Evolutionary conservation across 2,113 vertebrate genomes (phyloP), one percentile per base, ranked within the genome.

Genomic region (Malurus elegans): DNA sequence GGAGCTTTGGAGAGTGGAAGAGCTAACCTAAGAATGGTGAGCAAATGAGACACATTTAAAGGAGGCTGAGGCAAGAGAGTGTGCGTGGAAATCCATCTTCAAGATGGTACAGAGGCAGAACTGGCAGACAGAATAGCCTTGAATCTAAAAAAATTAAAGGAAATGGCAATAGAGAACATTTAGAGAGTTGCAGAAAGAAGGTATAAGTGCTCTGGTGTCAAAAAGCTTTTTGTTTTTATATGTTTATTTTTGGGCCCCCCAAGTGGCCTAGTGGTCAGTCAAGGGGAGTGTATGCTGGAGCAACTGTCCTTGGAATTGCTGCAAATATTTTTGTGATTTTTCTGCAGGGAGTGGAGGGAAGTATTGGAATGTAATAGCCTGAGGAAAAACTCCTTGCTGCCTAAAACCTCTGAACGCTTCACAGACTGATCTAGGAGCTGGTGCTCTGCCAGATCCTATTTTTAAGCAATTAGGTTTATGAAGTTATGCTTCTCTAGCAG

Each of bases 361-460:
- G 38, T 73, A 38, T 36, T 90, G 50, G 47, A 70, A 88, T 95
- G 56, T 47, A 80, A 80, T 88, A 4, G 34, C 83, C 79, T 70
- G 64, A 86, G 54, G 88, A 62, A 92, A 86, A 94, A 80, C 53
- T 85, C 74, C 25, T 58, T 50, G 66, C 90, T 88, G 81, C 81
- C 72, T 90, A 40, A 92, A 95, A 92, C 34, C 81, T 93, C 70
- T 75, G 65, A 94, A 88, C 3, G 17, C 86, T 93, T 95, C 83
- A 76, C 79, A 93, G 88, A 25, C 90, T 76, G 48, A 69, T 83
- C 36, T 83, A 61, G 79, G 74, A 93, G 38, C 79, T 94, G 91
- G 82, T 88, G 61, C 83, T 81, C 86, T 93, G 95, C 92, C 88
- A 80, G 54, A 51, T 81, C 48, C 83, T 88, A 84, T 93, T 93